Percentiles rank a stretch among this genome's conserved stretches.
These are phyloP conservation scores for Girardinichthys multiradiatus DNA, from an alignment of 2,113 vertebrate species.

Conservation along the genomic window DNA sequence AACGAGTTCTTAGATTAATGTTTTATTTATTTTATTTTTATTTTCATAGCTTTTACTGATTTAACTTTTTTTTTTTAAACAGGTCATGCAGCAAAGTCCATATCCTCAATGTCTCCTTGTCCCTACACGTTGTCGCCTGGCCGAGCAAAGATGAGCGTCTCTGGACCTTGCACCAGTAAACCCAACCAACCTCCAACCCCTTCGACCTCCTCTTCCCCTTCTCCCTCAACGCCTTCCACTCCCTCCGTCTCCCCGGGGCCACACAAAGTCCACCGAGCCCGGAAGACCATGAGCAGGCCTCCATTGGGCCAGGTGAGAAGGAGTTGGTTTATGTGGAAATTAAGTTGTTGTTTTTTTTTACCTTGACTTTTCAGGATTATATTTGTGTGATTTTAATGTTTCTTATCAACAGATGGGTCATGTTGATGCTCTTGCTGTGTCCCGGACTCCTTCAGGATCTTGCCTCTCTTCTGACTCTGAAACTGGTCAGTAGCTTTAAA, in stretches of 20 bases:
- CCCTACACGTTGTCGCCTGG: constrained; percentile 77
- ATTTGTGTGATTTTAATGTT: not conserved
- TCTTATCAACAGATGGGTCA: constrained; percentile 58
- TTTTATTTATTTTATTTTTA: not conserved
- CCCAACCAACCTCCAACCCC: constrained; percentile 73
- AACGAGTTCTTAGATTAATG: not conserved
- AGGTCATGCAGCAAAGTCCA: constrained; percentile 86
- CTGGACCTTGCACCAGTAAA: constrained; percentile 82
- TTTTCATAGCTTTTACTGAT: not conserved
- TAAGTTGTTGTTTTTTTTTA: not conserved
- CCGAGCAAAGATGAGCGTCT: constrained; percentile 91
- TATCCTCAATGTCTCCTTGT: constrained; percentile 68
- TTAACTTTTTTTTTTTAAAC: not conserved
- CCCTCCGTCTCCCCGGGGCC: constrained; percentile 65
- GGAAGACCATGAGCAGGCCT: constrained; percentile 91
- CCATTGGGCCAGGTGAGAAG: constrained; percentile 80
- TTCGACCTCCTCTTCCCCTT: constrained; percentile 73
- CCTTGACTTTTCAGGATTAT: not conserved
- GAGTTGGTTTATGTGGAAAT: not conserved
- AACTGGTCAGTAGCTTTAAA: constrained; percentile 46
- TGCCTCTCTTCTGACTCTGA: constrained; percentile 56
- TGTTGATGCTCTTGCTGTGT: constrained; percentile 41
- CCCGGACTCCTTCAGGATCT: constrained; percentile 56
- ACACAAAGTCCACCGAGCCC: constrained; percentile 87
- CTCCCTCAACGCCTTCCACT: constrained; percentile 74